Evolutionary conservation across 1,140 invertebrate species (phyloP), one percentile per base, ranked within the genome.

Genomic region (Trinorchestia longiramus): DNA sequence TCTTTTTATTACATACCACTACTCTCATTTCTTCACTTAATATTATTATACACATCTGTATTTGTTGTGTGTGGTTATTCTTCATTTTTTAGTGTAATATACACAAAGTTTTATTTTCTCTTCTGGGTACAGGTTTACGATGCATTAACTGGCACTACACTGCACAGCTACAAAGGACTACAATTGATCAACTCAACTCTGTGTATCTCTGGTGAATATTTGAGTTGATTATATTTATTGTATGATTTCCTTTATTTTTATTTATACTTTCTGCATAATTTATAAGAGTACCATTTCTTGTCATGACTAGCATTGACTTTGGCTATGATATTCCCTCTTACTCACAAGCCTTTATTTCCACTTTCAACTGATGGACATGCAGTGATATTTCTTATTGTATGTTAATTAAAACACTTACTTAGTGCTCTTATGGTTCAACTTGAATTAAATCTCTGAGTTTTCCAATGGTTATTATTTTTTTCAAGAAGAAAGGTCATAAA

Each of bases 101-200:
- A 28, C 62, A 11, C 28, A 19, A 77, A 77, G 8, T 77, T 77
- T 77, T 3, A 23, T 77, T 77, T 77, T 42, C 8, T 90, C 43
- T 90, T 90, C 41, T 43, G 42, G 23, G 88, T 42, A 15, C 44
- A 94, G 92, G 92, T 94, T 0, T 94, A 94, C 47, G 92, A 94
- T 94, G 92, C 44, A 4, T 43, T 94, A 23, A 94, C 92, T 45
- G 92, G 92, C 44, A 94, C 92, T 8, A 94, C 92, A 0, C 44
- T 94, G 43, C 92, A 94, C 92, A 94, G 92, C 40, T 94, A 94
- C 43, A 94, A 94, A 94, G 92, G 92, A 47, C 44, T 45, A 44
- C 43, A 94, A 94, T n/a, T 43, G 41, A 36, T 94, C 43, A 42
- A 40, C 43, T 11, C 43, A 45, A 94, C 92, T 19, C 44, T 94